These are phyloP conservation scores for Sebastes wilsoni DNA, from an alignment of 2,797 vertebrate genomes.

Conservation along the genomic window DNA sequence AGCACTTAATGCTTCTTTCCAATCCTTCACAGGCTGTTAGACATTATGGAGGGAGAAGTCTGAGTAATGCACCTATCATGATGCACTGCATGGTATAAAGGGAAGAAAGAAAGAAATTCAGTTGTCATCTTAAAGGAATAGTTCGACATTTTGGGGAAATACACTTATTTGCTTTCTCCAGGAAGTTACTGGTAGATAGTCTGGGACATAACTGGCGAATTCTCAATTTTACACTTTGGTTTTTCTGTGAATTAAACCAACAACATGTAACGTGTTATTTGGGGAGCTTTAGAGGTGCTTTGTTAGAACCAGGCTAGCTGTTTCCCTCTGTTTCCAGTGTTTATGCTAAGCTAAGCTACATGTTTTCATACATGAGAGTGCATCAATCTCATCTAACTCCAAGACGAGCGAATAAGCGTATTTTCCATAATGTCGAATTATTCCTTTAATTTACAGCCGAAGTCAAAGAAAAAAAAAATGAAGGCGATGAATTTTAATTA, in stretches of 20 bases:
- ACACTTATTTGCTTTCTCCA: background rate
- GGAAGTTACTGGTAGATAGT: background rate
- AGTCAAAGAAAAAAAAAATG: background rate
- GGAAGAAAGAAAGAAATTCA: background rate
- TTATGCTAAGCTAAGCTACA: background rate
- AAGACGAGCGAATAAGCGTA: background rate
- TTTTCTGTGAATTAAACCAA: too few species aligned
- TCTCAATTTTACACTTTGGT: background rate
- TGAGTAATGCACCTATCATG: constrained; percentile 19
- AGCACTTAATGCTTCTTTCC: constrained; percentile 42
- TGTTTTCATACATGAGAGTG: background rate
- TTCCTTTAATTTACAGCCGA: background rate
- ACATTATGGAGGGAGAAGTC: constrained; percentile 30
- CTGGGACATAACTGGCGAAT: too few species aligned
- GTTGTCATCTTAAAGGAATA: background rate
- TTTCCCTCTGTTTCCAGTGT: background rate
- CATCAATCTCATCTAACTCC: background rate
- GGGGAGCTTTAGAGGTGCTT: too few species aligned
- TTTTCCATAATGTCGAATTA: background rate
- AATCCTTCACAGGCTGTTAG: constrained; percentile 39
- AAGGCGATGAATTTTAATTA: background rate
- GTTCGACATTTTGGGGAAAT: background rate
- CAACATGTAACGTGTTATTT: too few species aligned
- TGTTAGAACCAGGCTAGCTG: too few species aligned
- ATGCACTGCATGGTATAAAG: constrained; percentile 1